Base-by-base conservation (phyloP, 1,140 invertebrate genomes). In the Neodiprion fabricii region DNA sequence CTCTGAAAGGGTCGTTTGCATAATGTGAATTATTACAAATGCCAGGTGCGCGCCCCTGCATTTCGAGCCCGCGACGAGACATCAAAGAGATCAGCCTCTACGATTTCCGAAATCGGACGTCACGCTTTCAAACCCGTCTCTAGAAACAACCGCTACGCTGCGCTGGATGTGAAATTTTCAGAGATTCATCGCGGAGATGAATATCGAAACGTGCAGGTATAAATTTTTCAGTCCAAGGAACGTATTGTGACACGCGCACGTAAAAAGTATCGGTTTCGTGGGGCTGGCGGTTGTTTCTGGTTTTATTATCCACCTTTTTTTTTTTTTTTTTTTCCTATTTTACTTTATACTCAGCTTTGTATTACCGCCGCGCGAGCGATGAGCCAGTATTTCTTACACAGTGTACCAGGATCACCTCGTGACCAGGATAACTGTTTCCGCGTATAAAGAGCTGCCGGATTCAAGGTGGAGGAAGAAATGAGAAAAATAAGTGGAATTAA, bases 1-100 rank as follows among this genome's bases (percentile, higher is more conserved):
- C 53, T 61, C 53, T 61, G 53, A 61, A 61, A 61, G 53, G 53
- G 53, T 61, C 53, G 53, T 61, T 61, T 61, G 53, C 53, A 61
- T 61, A 61, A 61, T 61, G 53, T 61, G 53, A 61, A 61, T 61
- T 61, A 61, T 61, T 9, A 61, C 53, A 61, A 61, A 61, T 61
- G 53, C 53, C 53, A 61, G 53, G 53, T 61, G 9, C 28, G 53
- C 28, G 28, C 53, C 53, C 53, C n/a, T 17, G 53, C 53, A 17
- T 40, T 40, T 40, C 53, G 53, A 61, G 28, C 53, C 53, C 53
- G 53, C n/a, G 53, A 40, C 28, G 28, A 61, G 4, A 61, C 53
- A 61, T 61, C 53, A 61, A 61, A 61, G 53, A 61, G 53, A 61
- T 61, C 53, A 61, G 53, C 11, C n/a, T 61, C 53, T 61, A 61